phyloP scores from a whole-genome alignment of 2,113 vertebrate species.

The Rhynchopsitta pachyrhyncha region DNA sequence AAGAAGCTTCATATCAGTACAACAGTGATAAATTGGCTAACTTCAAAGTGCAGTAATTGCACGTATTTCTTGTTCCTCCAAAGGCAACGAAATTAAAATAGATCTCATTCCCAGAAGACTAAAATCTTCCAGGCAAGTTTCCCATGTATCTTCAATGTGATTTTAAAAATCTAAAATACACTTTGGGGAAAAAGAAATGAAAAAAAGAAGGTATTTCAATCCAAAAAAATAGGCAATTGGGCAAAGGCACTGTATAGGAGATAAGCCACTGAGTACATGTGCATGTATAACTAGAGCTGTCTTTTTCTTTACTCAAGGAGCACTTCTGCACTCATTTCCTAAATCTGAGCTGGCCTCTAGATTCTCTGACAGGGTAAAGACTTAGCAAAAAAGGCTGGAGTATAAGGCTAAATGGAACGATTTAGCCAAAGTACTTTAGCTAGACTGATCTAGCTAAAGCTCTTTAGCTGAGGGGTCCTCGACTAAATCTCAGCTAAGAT shows the following conservation, averaged over 20 bases:
- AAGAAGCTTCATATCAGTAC: neutral
- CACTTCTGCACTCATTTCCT: neutral
- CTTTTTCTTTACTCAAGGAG: neutral
- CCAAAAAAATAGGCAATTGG: neutral
- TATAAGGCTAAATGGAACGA: neutral
- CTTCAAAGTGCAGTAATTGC: constrained; percentile 3
- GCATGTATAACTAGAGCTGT: neutral
- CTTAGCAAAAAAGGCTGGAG: neutral
- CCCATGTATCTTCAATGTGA: neutral
- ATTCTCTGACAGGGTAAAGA: neutral
- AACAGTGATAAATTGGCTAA: neutral
- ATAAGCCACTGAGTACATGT: neutral
- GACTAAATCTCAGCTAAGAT: constrained; percentile 45
- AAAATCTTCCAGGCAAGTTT: neutral
- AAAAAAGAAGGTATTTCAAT: neutral
- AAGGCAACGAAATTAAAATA: neutral
- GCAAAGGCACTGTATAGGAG: neutral
- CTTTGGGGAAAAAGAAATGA: neutral
- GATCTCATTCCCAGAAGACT: neutral
- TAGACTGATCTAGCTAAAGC: constrained; percentile 37
- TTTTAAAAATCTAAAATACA: neutral
- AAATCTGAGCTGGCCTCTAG: neutral
- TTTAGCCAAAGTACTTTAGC: constrained; percentile 28
- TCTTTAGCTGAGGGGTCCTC: constrained; percentile 19
- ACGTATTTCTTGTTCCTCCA: constrained; percentile 14